Conservation (phyloP, 2,797 vertebrate genomes). For the Catharus ustulatus region DNA sequence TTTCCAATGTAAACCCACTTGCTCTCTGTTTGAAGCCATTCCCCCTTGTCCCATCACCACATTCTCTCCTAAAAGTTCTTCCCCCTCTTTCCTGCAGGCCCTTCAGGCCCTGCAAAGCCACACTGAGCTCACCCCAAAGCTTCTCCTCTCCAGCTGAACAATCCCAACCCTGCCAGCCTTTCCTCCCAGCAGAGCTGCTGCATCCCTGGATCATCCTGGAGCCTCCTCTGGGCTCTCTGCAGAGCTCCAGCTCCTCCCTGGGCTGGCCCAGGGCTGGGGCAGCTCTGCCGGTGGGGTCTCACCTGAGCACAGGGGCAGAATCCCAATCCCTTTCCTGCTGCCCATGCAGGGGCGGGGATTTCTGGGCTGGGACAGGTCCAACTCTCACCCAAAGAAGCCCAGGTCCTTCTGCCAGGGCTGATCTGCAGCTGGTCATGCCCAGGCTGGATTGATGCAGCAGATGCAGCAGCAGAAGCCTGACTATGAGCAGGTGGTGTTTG, state of each 20-base stretch:
- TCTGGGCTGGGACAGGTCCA: background rate
- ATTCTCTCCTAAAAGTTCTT: background rate
- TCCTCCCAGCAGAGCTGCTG: background rate
- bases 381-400: background rate
- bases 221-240: background rate
- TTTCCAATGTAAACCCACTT: background rate
- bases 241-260: background rate
- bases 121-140: background rate
- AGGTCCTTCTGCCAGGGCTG: background rate
- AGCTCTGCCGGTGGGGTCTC: background rate
- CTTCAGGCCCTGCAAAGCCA: accelerated
- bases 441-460: background rate
- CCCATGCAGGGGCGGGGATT: background rate
- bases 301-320: background rate
- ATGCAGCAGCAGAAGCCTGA: background rate
- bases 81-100: accelerated
- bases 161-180: background rate
- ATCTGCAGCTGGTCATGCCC: background rate
- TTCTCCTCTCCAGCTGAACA: background rate
- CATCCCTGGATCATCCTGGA: background rate
- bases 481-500: background rate
- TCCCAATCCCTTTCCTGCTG: background rate
- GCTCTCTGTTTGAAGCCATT: background rate
- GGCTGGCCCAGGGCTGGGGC: background rate
- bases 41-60: background rate